Conservation (phyloP, 2,797 vertebrate species). For the Florisuga fusca region DNA sequence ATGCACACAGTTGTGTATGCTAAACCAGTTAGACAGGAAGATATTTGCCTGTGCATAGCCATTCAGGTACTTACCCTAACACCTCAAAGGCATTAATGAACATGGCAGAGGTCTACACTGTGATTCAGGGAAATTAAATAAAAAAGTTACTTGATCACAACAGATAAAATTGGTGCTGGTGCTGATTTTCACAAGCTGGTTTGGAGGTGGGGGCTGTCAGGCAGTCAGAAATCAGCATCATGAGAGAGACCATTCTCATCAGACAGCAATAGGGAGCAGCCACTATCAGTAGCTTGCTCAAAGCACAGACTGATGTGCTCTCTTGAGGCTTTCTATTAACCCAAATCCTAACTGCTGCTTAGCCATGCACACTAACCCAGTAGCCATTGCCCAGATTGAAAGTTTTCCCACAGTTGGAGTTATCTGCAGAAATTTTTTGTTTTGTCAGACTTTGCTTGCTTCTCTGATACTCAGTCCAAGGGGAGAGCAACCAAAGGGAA, state of each 20-base stretch:
- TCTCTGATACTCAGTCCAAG: background rate
- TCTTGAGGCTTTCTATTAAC: too few species aligned
- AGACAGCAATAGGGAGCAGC: too few species aligned
- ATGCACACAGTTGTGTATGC: background rate
- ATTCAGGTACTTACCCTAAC: background rate
- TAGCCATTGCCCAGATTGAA: background rate
- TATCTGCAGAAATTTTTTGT: background rate
- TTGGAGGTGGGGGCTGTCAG: too few species aligned
- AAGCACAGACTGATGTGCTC: too few species aligned
- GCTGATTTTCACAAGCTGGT: too few species aligned
- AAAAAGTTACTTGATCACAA: background rate
- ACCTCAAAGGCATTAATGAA: background rate
- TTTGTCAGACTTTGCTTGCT: background rate
- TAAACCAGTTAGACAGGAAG: background rate
- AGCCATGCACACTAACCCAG: background rate
- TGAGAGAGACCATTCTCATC: too few species aligned
- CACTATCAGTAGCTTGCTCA: too few species aligned
- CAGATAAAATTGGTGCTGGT: too few species aligned
- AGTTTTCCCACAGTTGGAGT: background rate
- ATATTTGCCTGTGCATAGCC: background rate
- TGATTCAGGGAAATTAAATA: background rate
- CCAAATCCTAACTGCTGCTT: too few species aligned
- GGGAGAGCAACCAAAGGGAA: background rate
- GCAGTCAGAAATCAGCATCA: too few species aligned
- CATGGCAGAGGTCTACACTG: background rate